Evolutionary conservation across 2,888 invertebrate species (phyloP).

Genomic region (Drosophila atripex): DNA sequence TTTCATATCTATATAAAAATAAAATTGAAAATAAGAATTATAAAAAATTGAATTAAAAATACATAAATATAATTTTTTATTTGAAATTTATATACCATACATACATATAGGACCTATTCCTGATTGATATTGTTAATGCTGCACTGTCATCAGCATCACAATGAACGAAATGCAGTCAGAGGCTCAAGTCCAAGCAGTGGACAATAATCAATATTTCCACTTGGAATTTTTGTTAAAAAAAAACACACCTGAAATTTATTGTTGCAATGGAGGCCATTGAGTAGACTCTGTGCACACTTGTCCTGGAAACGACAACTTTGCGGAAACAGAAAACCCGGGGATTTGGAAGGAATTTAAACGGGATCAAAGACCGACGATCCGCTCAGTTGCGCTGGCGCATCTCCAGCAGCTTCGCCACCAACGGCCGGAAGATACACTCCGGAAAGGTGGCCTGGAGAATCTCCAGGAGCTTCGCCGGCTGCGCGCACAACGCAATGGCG

Average conservation of each 20-base stretch:
- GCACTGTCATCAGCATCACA: no score
- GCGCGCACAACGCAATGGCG: conserved; percentile 6
- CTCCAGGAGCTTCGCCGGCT: conserved; percentile 18
- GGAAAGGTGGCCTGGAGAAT: conserved; percentile 5
- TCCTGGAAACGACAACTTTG: background rate
- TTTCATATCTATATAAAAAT: no score
- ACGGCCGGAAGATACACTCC: background rate
- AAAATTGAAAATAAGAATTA: no score
- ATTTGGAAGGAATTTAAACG: background rate
- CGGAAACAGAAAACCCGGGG: background rate
- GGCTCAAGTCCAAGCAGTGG: no score
- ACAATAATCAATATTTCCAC: no score
- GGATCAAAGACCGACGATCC: background rate
- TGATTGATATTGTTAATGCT: no score
- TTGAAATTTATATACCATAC: no score
- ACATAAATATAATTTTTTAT: no score
- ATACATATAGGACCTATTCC: no score
- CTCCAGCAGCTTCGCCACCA: background rate
- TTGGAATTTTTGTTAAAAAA: no score
- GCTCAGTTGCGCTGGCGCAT: background rate
- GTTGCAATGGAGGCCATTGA: background rate
- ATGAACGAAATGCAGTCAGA: no score
- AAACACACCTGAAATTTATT: background rate
- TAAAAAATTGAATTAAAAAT: no score
- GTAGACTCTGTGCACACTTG: background rate